A percentile compares a stretch with the other conserved stretches of the same genome.
Conservation (phyloP, 2,113 vertebrate species). For the Tupaia tana region DNA sequence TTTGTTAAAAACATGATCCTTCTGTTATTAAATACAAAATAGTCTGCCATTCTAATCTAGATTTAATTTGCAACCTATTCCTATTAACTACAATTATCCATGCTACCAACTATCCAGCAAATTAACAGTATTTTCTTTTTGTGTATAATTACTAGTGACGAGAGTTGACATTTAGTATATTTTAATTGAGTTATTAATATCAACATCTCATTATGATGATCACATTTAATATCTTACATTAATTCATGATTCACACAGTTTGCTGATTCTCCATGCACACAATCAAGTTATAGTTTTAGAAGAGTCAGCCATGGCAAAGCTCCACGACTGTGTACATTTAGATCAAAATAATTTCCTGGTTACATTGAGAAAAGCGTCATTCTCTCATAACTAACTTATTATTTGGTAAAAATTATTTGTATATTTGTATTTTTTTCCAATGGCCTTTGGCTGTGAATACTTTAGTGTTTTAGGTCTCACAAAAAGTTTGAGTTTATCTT, state of each 20-base stretch:
- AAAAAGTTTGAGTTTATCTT: background rate
- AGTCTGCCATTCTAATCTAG: constrained; percentile 73
- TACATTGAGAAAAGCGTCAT: background rate
- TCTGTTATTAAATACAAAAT: constrained; percentile 71
- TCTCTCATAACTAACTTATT: background rate
- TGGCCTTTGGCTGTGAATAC: background rate
- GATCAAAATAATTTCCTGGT: background rate
- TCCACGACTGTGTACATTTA: background rate
- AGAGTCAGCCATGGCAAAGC: background rate
- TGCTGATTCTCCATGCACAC: background rate
- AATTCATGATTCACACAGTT: constrained; percentile 7
- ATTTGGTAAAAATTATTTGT: background rate
- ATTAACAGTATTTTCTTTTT: constrained; percentile 71
- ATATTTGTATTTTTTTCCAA: background rate
- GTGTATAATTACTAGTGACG: constrained; percentile 61
- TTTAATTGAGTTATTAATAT: constrained; percentile 79
- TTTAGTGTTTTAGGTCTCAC: background rate
- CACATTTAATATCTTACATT: constrained; percentile 63
- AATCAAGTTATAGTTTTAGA: background rate
- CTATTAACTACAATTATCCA: constrained; percentile 80
- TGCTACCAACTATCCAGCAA: constrained; percentile 72
- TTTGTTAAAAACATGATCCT: constrained; percentile 57
- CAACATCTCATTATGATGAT: constrained; percentile 65
- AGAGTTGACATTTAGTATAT: constrained; percentile 73
- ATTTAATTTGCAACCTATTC: constrained; percentile 78